phyloP scores from a whole-genome alignment of 2,888 invertebrate genomes.

The Agonopterix alstromeriana region DNA sequence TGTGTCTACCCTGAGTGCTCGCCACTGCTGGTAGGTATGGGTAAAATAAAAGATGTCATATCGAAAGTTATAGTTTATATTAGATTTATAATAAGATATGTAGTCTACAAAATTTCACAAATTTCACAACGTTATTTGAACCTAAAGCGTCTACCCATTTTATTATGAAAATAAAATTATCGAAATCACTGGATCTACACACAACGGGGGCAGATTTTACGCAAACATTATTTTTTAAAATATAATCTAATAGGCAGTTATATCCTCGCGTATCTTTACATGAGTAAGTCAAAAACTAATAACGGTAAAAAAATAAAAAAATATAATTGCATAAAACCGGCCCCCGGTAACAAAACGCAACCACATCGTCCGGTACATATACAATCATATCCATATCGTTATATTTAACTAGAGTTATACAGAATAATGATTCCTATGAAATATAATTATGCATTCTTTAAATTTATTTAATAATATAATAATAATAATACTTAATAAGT shows the following conservation, averaged over 20 bases:
- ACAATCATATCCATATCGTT: slow-evolving; percentile 69
- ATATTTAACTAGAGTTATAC: slow-evolving; percentile 78
- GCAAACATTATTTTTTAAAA: slow-evolving; percentile 73
- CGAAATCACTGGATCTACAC: slow-evolving; percentile 70
- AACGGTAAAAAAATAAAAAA: slow-evolving; percentile 77
- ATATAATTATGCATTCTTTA: slow-evolving; percentile 78
- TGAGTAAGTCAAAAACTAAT: slow-evolving; percentile 73
- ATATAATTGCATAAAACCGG: slow-evolving; percentile 71
- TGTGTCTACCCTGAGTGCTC: too few relatives aligned
- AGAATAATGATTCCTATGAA: slow-evolving; percentile 78
- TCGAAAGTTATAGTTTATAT: slow-evolving; percentile 78
- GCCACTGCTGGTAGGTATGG: too few relatives aligned
- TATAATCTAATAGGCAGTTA: slow-evolving; percentile 76
- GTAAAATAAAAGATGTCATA: slow-evolving; percentile 50
- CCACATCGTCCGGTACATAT: slow-evolving; percentile 50
- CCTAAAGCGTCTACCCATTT: slow-evolving; percentile 77
- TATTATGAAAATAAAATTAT: slow-evolving; percentile 76
- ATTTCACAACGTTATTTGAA: slow-evolving; percentile 77
- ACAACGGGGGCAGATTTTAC: slow-evolving; percentile 67
- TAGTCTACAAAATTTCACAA: slow-evolving; percentile 78
- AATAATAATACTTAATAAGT: slow-evolving; percentile 77
- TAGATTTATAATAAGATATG: slow-evolving; percentile 78
- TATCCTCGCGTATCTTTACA: slow-evolving; percentile 62
- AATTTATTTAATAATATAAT: slow-evolving; percentile 76
- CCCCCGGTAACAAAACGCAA: slow-evolving; percentile 61